A percentile compares a stretch with the other conserved stretches of the same genome.
Evolutionary conservation across 2,888 invertebrate species (phyloP).

Genomic region (Muschampia plurimacula): DNA sequence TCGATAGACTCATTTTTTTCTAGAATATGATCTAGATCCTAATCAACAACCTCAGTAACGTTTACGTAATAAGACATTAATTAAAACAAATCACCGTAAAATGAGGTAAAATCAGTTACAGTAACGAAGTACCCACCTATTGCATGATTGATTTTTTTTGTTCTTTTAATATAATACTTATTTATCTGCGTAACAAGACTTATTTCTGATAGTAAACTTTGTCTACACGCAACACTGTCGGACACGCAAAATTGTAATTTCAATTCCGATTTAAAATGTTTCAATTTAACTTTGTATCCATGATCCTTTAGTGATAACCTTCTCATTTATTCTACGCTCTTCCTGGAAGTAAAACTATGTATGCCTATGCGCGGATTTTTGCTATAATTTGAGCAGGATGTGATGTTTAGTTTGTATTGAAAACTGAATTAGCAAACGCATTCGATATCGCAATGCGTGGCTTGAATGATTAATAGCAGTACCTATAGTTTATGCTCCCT

Average conservation of each 20-base stretch:
- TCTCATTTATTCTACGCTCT: constrained; percentile 16
- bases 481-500: neutral
- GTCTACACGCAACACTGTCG: constrained; percentile 18
- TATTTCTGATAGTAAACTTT: constrained; percentile 12
- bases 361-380: constrained; percentile 26
- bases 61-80: constrained; percentile 11
- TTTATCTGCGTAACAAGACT: constrained; percentile 11
- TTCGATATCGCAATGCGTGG: constrained; percentile 18
- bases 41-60: constrained; percentile 2
- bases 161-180: neutral
- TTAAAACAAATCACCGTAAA: constrained; percentile 13
- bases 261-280: constrained; percentile 26
- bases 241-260: constrained; percentile 29
- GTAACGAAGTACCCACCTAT: constrained; percentile 1
- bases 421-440: constrained; percentile 13
- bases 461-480: constrained; percentile 17
- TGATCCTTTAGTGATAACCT: constrained; percentile 21
- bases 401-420: constrained; percentile 13
- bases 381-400: constrained; percentile 34
- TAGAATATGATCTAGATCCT: constrained; percentile 1
- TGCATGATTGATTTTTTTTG: neutral
- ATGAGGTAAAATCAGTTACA: constrained; percentile 9
- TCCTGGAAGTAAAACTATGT: constrained; percentile 38
- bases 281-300: constrained; percentile 28
- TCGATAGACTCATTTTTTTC: neutral